Base-by-base conservation (phyloP, 2,113 vertebrate genomes). In the Xenopus laevis region DNA sequence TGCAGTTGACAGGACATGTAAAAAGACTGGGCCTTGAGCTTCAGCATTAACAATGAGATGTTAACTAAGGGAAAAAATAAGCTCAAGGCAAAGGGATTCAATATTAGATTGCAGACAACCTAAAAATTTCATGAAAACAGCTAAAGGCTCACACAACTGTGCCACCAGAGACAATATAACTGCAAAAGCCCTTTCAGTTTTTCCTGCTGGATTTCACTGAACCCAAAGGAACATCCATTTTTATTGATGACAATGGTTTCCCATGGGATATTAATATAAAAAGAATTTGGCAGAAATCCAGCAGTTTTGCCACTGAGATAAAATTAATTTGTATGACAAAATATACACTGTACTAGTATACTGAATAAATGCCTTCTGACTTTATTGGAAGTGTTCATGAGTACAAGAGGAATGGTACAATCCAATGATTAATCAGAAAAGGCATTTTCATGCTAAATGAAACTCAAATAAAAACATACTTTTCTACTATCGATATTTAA, bases 1-100 rank as follows among this genome's bases (percentile, higher is more conserved):
- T 80, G 55, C 45, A 6, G 47, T 74, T 86, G 81, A 81, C 65
- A 81, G 73, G 20, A 78, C 23, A 21, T 83, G 77, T 46, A 53
- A 15, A 55, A 73, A 71, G 65, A 74, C 71, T 58, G 2, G 70
- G 74, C 65, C 80, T 69, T 79, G 73, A 82, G 77, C 53, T 81
- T 33, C 30, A 79, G 53, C 30, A 72, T 71, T 68, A 57, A 55
- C 71, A 79, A 79, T 44, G 78, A 75, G 18, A 75, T 66, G 65
- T 57, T 83, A 83, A 79, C 68, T 66, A 80, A 74, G 40, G 10
- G 45, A 13, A 45, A 61, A 79, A 79, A 65, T 45, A 2, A 61
- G 3, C 6, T 79, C 59, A 55, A 75, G 68, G 55, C 17, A 79
- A 55, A 72, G 21, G 0, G 83, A 64, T 65, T 79, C 55, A 72